These are phyloP conservation scores for Poeciliopsis turneri DNA, from an alignment of 2,797 vertebrate genomes.

Conservation along the genomic window DNA sequence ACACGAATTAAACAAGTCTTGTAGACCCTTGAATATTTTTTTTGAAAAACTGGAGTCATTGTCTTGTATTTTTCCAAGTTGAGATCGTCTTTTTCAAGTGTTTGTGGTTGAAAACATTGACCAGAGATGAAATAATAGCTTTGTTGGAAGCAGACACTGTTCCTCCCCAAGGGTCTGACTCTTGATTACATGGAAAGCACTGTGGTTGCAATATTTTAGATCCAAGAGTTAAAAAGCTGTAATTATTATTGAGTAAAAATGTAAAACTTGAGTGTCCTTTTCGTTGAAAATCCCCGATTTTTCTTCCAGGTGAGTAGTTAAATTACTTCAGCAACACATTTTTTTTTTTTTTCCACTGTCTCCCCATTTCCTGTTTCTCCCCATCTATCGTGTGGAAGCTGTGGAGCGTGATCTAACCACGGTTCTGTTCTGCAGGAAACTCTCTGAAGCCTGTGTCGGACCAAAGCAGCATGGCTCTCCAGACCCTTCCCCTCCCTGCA, in stretches of 20 bases:
- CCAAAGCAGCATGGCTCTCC: conserved; percentile 37
- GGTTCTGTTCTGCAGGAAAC: conserved; percentile 23
- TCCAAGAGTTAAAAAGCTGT: background rate
- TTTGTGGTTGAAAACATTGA: background rate
- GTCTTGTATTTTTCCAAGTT: background rate
- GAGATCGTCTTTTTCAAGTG: background rate
- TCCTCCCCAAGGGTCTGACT: background rate
- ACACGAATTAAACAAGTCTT: background rate
- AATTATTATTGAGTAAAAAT: background rate
- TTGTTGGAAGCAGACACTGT: background rate
- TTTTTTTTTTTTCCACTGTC: background rate
- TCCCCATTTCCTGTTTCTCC: conserved; percentile 26
- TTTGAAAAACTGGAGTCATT: background rate
- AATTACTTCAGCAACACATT: conserved; percentile 3
- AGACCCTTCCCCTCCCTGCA: conserved; percentile 17
- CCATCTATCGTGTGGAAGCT: conserved; percentile 35
- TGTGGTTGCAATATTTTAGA: background rate
- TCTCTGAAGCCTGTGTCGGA: conserved; percentile 38
- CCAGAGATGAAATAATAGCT: background rate
- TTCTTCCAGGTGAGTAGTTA: background rate
- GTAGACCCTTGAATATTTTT: background rate
- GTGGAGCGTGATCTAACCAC: conserved; percentile 47
- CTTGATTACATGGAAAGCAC: background rate
- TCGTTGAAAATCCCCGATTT: background rate
- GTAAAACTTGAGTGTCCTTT: background rate